These are phyloP conservation scores for Sphaerophoria rueppellii DNA, from an alignment of 2,888 invertebrate species.

Conservation along the genomic window DNA sequence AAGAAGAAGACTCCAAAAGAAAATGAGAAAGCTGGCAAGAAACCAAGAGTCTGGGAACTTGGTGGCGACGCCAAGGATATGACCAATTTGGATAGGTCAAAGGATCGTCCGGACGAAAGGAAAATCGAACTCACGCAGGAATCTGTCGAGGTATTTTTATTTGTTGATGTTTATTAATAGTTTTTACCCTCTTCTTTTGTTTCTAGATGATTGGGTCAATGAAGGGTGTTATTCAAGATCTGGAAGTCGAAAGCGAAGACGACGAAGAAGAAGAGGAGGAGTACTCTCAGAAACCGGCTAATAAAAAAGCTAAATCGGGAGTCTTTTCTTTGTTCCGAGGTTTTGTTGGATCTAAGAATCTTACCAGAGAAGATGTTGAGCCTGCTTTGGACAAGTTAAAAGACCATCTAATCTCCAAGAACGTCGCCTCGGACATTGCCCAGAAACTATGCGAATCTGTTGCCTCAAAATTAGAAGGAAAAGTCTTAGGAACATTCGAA, in stretches of 20 bases:
- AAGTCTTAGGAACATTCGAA: constrained; percentile 96
- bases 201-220: constrained; percentile 90
- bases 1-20: constrained; percentile 82
- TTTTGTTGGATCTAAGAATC: constrained; percentile 93
- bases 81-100: constrained; percentile 90
- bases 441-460: constrained; percentile 97
- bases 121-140: constrained; percentile 68
- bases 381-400: constrained; percentile 96
- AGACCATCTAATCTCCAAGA: constrained; percentile 97
- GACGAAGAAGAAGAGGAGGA: constrained; percentile 85
- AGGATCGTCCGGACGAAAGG: constrained; percentile 87
- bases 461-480: constrained; percentile 94
- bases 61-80: constrained; percentile 91
- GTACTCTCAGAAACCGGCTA: constrained; percentile 76
- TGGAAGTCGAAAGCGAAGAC: constrained; percentile 90
- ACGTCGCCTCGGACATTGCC: constrained; percentile 98
- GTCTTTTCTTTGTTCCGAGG: constrained; percentile 94
- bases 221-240: constrained; percentile 91
- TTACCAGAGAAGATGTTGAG: constrained; percentile 90
- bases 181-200: not conserved
- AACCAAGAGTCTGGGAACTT: constrained; percentile 94
- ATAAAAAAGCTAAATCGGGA: constrained; percentile 75
- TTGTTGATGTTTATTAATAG: not conserved
- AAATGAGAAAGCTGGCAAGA: constrained; percentile 90
- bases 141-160: constrained; percentile 48